Evolutionary conservation across 2,888 invertebrate species (phyloP), one percentile per base, ranked within the genome.

Genomic region (Microplitis deprimator): DNA sequence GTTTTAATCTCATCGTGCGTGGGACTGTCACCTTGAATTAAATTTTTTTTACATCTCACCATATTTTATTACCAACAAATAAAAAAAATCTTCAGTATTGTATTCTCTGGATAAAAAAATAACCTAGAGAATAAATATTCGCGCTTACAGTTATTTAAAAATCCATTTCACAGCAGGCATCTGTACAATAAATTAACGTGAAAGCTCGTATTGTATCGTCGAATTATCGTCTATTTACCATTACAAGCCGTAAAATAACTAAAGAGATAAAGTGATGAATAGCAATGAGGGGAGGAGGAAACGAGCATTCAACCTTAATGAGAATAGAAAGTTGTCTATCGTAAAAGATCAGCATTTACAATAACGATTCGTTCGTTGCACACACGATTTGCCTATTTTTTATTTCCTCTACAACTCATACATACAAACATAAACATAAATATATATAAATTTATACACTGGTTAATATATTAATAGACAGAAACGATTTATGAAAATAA

Each of bases 241-340:
- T 20, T 67, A 38, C 38, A n/a, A 20, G 38, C 39, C 38, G 38
- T 67, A 67, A 38, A 62, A 62, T 17, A 62, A 62, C 17, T 20
- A 62, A 61, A 71, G 61, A 71, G 61, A 62, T 20, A 71, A 39
- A 71, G 39, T 16, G 40, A 71, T 62, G 62, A 40, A 10, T 73
- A 17, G 73, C 59, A 70, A 73, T 73, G 73, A 73, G 65, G 38
- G 65, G 40, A 41, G 65, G 40, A 41, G 62, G 62, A 73, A 73
- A 39, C 62, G 64, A 40, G 50, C 67, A 67, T 7, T 20, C 73
- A 67, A 59, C 50, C 64, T 76, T 76, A 76, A 76, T 70, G 70
- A 70, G 70, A 70, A 70, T 70, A 76, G 75, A 76, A 76, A 76
- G 75, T 76, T 65, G 70, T 65, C 62, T 64, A 76, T 76, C 69